Conservation (phyloP, 2,888 invertebrate genomes). For the Acrobeloides nanus region DNA sequence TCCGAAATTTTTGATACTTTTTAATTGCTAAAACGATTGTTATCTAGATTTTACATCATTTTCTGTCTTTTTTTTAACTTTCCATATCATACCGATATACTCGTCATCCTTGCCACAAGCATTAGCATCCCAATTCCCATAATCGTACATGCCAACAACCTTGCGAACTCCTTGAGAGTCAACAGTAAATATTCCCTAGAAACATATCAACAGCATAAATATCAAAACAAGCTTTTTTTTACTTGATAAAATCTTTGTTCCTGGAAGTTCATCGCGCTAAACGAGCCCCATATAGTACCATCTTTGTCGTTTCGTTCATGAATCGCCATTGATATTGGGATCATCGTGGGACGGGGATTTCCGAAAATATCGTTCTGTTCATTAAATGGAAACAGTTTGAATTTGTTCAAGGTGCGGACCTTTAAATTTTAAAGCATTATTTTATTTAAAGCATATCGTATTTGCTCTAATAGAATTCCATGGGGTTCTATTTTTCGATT, state of each 20-base stretch:
- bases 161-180: slow-evolving; percentile 41
- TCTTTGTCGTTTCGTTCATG: slow-evolving; percentile 47
- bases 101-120: slow-evolving; percentile 50
- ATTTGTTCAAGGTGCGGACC: slow-evolving; percentile 44
- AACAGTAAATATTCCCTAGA: slow-evolving; percentile 52
- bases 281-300: slow-evolving; percentile 51
- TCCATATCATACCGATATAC: slow-evolving; percentile 47
- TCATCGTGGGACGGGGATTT: slow-evolving; percentile 43
- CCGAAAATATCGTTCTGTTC: slow-evolving; percentile 51
- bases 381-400: slow-evolving; percentile 49
- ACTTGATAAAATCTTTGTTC: slow-evolving; percentile 52
- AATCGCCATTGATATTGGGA: slow-evolving; percentile 52
- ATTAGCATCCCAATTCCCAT: slow-evolving; percentile 47
- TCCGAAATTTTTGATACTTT: slow-evolving; percentile 10
- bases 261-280: slow-evolving; percentile 52
- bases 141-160: slow-evolving; percentile 51
- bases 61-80: not conserved
- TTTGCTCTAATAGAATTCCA: too few relatives aligned
- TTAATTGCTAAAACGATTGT: not conserved
- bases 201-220: slow-evolving; percentile 8
- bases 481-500: too few relatives aligned
- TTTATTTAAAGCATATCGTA: not conserved
- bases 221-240: not conserved
- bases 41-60: not conserved
- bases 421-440: slow-evolving; percentile 8